phyloP scores from a whole-genome alignment of 2,113 vertebrate genomes.

The Edolisoma coerulescens region DNA sequence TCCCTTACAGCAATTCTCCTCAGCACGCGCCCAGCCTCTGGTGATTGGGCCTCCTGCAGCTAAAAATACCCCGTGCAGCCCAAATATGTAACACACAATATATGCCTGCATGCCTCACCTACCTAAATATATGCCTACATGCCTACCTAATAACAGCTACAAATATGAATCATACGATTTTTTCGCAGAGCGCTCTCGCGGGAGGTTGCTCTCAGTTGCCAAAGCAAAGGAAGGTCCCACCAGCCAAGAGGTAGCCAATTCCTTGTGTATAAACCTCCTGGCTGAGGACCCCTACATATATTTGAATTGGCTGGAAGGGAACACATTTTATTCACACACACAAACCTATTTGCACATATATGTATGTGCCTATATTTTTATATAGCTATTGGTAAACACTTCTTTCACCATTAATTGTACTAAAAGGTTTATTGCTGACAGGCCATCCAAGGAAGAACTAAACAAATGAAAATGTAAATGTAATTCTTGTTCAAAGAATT shows the following conservation, averaged over 20 bases:
- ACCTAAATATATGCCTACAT: not conserved
- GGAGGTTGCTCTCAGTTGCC: not conserved
- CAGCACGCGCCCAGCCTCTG: not conserved
- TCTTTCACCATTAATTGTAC: not conserved
- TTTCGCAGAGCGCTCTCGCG: not conserved
- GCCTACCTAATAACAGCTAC: not conserved
- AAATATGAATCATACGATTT: not conserved
- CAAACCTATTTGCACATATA: not conserved
- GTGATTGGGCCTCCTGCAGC: not conserved
- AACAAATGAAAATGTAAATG: not conserved
- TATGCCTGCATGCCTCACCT: not conserved
- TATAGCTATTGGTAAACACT: not conserved
- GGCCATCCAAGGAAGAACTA: not conserved
- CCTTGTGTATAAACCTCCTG: not conserved
- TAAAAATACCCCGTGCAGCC: not conserved
- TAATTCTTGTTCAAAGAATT: not conserved
- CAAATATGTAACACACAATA: not conserved
- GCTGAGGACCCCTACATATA: not conserved
- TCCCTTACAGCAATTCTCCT: not conserved
- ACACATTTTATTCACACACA: not conserved
- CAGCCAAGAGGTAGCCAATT: not conserved
- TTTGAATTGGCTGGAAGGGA: not conserved
- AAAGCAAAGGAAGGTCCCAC: not conserved
- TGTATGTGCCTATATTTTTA: not conserved
- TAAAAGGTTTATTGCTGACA: not conserved